Conservation (phyloP, 2,888 invertebrate species). For the Magallana nippona region DNA sequence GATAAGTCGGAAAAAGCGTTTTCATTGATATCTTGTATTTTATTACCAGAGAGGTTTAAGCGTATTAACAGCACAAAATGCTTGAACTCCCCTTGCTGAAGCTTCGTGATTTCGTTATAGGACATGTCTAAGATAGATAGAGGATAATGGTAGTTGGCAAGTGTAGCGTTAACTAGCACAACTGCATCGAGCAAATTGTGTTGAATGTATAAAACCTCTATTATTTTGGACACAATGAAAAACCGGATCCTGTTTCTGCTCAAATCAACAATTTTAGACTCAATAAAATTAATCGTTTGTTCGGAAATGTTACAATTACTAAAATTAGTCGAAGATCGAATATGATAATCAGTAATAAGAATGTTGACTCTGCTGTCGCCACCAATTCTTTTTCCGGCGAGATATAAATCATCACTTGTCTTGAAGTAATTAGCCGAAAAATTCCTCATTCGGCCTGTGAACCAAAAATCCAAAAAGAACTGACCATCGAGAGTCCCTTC, state of each 20-base stretch:
- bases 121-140: constrained; percentile 38
- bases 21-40: constrained; percentile 43
- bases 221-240: background rate
- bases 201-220: background rate
- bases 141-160: background rate
- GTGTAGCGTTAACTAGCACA: background rate
- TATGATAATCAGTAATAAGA: background rate
- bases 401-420: background rate
- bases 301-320: constrained; percentile 8
- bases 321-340: background rate
- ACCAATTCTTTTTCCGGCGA: background rate
- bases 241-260: background rate
- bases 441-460: background rate
- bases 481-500: background rate
- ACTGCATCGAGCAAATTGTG: background rate
- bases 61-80: constrained; percentile 36
- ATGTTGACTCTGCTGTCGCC: background rate
- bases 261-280: constrained; percentile 11
- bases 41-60: constrained; percentile 43
- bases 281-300: background rate
- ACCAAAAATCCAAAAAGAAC: background rate
- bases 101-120: constrained; percentile 29
- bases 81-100: constrained; percentile 33
- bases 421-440: background rate
- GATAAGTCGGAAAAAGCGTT: constrained; percentile 44